Percentiles rank a stretch among this genome's conserved stretches.
Evolutionary conservation across 30 jellyfish, hydroid and myxozoan genomes (phyloP).

Genomic region (Aurelia sp.): DNA sequence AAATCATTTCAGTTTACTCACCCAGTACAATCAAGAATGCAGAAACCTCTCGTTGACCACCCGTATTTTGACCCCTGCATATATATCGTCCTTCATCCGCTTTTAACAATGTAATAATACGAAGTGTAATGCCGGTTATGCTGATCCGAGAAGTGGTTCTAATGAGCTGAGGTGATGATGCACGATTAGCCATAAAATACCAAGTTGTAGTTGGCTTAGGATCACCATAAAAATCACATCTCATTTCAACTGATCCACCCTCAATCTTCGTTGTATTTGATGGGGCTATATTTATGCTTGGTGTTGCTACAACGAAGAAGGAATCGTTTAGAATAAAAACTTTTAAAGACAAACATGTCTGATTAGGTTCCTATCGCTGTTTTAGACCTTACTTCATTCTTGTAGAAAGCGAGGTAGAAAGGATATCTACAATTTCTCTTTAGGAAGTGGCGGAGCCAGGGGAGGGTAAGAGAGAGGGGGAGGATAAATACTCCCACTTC

Average conservation of each 20-base stretch:
- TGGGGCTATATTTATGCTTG: slow-evolving; percentile 30
- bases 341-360: no score
- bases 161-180: slow-evolving; percentile 27
- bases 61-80: slow-evolving; percentile 47
- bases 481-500: no score
- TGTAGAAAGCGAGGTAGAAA: no score
- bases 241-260: slow-evolving; percentile 37
- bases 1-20: not conserved
- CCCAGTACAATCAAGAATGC: slow-evolving; percentile 58
- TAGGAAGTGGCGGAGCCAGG: no score
- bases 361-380: no score
- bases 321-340: not conserved
- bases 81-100: slow-evolving; percentile 58
- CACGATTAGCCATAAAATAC: slow-evolving; percentile 25
- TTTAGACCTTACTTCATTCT: no score
- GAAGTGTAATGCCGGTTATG: slow-evolving; percentile 20
- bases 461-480: no score
- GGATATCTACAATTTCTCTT: no score
- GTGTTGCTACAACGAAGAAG: slow-evolving; percentile 24
- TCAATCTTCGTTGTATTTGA: slow-evolving; percentile 23
- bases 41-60: slow-evolving; percentile 35
- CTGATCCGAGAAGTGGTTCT: slow-evolving; percentile 19
- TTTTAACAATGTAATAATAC: not conserved
- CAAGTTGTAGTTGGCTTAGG: slow-evolving; percentile 55
- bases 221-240: slow-evolving; percentile 47